Conservation (phyloP, 2,888 invertebrate species). For the Melinaea menophilus region DNA sequence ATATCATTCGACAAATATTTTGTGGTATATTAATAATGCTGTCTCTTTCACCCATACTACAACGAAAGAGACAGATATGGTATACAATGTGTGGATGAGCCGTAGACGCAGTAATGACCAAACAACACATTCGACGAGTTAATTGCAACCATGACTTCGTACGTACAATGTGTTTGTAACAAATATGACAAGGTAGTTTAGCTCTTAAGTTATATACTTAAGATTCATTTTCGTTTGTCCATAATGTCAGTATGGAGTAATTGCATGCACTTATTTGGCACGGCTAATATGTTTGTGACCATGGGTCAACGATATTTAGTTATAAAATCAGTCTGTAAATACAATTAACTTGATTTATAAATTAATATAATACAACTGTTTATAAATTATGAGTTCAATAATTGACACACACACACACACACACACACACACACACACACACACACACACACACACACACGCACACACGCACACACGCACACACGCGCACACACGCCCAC, state of each 20-base stretch:
- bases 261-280: slow-evolving; percentile 33
- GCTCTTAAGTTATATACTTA: slow-evolving; percentile 10
- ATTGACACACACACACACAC: neutral
- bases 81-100: slow-evolving; percentile 28
- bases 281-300: slow-evolving; percentile 33
- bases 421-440: neutral
- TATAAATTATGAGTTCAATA: too few species aligned
- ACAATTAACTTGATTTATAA: neutral
- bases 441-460: neutral
- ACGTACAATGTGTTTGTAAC: slow-evolving; percentile 20
- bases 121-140: slow-evolving; percentile 35
- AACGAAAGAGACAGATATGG: slow-evolving; percentile 13
- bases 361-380: too few species aligned
- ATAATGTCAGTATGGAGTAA: slow-evolving; percentile 21
- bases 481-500: neutral
- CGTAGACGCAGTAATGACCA: slow-evolving; percentile 31
- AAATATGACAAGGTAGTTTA: slow-evolving; percentile 14
- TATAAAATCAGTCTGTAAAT: slow-evolving; percentile 9
- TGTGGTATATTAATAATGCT: neutral
- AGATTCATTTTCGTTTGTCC: slow-evolving; percentile 11
- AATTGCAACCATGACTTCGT: slow-evolving; percentile 34
- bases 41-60: neutral
- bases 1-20: neutral
- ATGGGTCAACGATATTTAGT: slow-evolving; percentile 26
- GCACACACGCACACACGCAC: neutral